Base-by-base conservation (phyloP, 2,888 invertebrate species). In the Chydorus sphaericus region DNA sequence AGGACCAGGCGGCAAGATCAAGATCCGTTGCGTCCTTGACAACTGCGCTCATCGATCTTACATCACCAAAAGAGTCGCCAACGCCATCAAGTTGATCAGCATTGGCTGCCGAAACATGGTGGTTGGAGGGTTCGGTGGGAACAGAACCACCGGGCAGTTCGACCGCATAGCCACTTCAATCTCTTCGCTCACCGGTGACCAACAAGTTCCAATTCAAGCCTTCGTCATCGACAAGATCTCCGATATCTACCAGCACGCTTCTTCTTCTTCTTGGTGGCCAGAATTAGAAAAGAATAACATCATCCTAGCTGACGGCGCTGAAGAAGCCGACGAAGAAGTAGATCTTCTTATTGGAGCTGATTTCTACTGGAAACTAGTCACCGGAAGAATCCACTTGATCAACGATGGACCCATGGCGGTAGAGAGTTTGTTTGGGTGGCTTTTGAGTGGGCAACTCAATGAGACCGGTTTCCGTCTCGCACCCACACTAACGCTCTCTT, bases 1-100 rank as follows among this genome's bases (percentile, higher is more conserved):
- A 29, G 51, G 51, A n/a, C 51, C 51, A 8, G 18, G n/a, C 14
- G 50, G 50, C 10, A 49, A 14, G 6, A 23, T 11, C 26, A 49
- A 23, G 29, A 26, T 49, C 31, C 31, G 51, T 14, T 52, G 52
- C 31, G 8, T 51, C 6, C 18, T 51, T n/a, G 51, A 51, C 30
- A 31, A 31, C 30, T 29, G 51, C 16, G 31, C 30, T n/a, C 51
- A 51, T 18, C 29, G 52, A 11, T 33, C 52, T 4, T 52, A 31
- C 52, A 52, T 52, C 1, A 31, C 33, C 8, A 33, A 16, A 31
- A 4, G 20, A 8, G 8, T 39, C 20, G n/a, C 39, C 10, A 33
- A 33, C 14, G 36, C 10, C 10, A n/a, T n/a, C 7, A 7, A 39
- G 39, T 7, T 39, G n/a, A 20, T 18, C n/a, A 39, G 16, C 20